Base-by-base conservation (phyloP, 2,113 vertebrate genomes). In the Gambusia holbrooki region DNA sequence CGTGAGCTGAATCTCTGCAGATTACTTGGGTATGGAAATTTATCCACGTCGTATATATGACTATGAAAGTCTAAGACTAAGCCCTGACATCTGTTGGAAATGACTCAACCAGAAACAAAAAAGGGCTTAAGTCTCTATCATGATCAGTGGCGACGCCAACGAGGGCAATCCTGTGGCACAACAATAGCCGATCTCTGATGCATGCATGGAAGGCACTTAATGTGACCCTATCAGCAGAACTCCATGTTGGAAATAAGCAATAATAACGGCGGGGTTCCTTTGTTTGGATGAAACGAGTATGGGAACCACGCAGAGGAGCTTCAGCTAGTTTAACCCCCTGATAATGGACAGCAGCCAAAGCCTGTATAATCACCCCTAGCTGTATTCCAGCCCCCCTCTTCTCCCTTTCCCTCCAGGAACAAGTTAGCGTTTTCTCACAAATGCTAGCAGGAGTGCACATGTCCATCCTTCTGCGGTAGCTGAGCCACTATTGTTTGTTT, bases 181-280 rank as follows among this genome's bases (percentile, higher is more conserved):
- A 84, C 87, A 88, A 87, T 79, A 83, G 89, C 65, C 67, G 66
- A 73, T 80, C 88, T 84, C 42, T 66, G 54, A 62, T 76, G 80
- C 62, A 66, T 58, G 79, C 17, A 76, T 62, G 40, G 30, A 80
- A 83, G 72, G 62, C 76, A 71, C 87, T 84, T 42, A 9, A 0
- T 75, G 61, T 80, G 82, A 90, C 88, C 89, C 88, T 88, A 90
- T 90, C 90, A 83, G 78, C 86, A 83, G 68, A 84, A 84, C 84
- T 80, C 82, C 81, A 86, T 0, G 25, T 60, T 79, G 83, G 74
- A 87, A 84, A 86, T 79, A 85, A 81, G 79, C 79, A 33, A 77
- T 87, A 90, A 87, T 85, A 81, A 91, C 19, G 71, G 80, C 79
- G 83, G 71, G 64, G 81, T 74, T 74, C 74, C 83, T 90, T 91